These are phyloP conservation scores for Avahi laniger DNA, from an alignment of 2,797 vertebrate species.

Conservation along the genomic window DNA sequence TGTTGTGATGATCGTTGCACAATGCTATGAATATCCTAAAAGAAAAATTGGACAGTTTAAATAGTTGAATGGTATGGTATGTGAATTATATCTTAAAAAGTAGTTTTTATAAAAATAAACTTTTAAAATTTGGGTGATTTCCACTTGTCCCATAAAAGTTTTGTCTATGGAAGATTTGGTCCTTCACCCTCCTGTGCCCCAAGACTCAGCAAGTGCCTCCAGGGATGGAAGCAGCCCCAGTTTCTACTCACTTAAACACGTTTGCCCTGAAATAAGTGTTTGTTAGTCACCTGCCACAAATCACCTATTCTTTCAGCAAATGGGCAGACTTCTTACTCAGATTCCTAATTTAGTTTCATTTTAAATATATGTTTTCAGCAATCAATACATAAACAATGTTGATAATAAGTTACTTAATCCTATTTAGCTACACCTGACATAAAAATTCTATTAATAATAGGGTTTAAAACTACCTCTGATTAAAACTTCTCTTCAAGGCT, in stretches of 20 bases:
- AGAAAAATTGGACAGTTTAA: not conserved
- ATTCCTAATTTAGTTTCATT: conserved; percentile 1
- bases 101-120: not conserved
- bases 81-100: not conserved
- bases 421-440: not conserved
- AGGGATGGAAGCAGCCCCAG: not conserved
- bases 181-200: not conserved
- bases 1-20: not conserved
- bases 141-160: not conserved
- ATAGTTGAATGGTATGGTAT: not conserved
- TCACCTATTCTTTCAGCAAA: not conserved
- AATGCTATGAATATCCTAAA: not conserved
- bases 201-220: not conserved
- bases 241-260: not conserved
- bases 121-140: not conserved
- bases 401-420: not conserved
- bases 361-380: not conserved
- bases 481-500: not conserved
- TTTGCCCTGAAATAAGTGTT: not conserved
- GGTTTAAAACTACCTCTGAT: conserved; percentile 19
- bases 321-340: not conserved
- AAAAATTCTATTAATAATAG: not conserved
- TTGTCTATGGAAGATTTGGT: not conserved
- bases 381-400: not conserved
- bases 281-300: not conserved